These are phyloP conservation scores for Allygus modestus DNA, from an alignment of 2,888 invertebrate genomes.

Conservation along the genomic window DNA sequence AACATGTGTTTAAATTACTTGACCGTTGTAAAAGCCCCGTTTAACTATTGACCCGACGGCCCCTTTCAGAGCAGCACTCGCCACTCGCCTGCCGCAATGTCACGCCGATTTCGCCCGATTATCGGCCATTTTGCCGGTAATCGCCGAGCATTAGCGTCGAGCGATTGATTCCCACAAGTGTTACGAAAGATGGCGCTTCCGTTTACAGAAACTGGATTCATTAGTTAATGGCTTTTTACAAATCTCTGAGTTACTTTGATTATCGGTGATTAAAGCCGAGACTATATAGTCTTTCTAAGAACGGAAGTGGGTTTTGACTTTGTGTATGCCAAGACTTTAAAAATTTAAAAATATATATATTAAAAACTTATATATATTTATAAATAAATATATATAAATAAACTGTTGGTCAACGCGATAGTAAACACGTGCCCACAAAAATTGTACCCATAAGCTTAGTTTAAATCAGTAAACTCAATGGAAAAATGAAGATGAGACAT, in stretches of 20 bases:
- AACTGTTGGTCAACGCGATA: no score
- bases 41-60: not conserved
- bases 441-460: no score
- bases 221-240: constrained; percentile 11
- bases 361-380: no score
- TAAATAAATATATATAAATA: no score
- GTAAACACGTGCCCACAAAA: no score
- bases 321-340: no score
- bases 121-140: constrained; percentile 25
- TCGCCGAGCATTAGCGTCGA: constrained; percentile 15
- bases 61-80: not conserved
- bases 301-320: no score
- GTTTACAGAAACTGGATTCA: constrained; percentile 27
- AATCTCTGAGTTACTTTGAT: not conserved
- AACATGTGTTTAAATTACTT: not conserved
- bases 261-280: no score
- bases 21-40: not conserved
- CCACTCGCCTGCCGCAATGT: not conserved
- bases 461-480: no score
- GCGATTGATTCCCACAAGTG: constrained; percentile 16
- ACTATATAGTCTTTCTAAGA: no score
- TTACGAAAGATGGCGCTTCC: constrained; percentile 14
- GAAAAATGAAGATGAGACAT: not conserved
- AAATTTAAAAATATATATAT: no score
- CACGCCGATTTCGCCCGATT: constrained; percentile 38